Base-by-base conservation (phyloP, 2,888 invertebrate genomes). In the Eustalomyia histrio region DNA sequence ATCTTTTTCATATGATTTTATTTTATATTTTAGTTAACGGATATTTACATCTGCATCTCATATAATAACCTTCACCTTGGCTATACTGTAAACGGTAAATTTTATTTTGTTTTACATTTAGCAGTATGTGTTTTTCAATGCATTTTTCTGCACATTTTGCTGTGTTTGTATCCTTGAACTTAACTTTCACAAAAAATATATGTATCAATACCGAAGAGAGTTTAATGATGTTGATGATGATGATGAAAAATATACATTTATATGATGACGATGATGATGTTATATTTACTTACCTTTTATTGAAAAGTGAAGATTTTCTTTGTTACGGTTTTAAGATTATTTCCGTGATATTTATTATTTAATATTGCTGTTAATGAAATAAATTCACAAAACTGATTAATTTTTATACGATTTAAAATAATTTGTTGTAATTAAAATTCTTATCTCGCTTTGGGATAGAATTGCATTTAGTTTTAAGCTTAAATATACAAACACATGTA, bases 121-220 rank as follows among this genome's bases (percentile, higher is more conserved):
- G 53, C 72, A 67, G 65, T 1, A 29, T n/a, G 18, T 16, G 43
- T n/a, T n/a, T n/a, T n/a, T n/a, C 29, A 29, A 6, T 47, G 43
- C 43, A 71, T 53, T 67, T 33, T 65, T 68, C 74, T 75, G 76
- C 67, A 76, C 53, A 64, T 68, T 53, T 65, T 43, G 33, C 69
- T 68, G 53, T 74, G 78, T 80, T 69, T 35, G 71, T 65, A 81
- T 78, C 81, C 81, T 81, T 81, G 81, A 81, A 81, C 81, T 81
- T 81, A 81, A 81, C 81, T 81, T 81, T 81, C 81, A 81, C 81
- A 78, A 81, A 78, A 69, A 68, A 57, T n/a, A 16, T 55, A 7
- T n/a, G n/a, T 57, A 29, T 16, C n/a, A 69, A 17, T 50, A 69
- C 16, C 17, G 9, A 57, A 57, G 47, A 61, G 8, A 43, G 43